phyloP scores from a whole-genome alignment of 1,140 invertebrate species.

The Caenorhabditis tropicalis region DNA sequence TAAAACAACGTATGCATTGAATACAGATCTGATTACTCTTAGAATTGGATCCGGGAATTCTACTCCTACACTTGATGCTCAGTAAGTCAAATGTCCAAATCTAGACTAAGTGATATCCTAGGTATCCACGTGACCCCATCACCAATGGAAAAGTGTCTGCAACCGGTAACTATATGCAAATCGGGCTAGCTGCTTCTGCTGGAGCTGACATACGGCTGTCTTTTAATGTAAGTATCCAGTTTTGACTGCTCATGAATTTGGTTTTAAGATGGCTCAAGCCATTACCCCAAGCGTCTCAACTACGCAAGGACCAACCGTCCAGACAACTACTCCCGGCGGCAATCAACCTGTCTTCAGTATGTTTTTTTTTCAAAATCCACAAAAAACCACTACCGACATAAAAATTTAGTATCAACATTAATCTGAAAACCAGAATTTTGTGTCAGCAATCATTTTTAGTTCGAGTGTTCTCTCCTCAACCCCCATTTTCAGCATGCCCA shows the following conservation, averaged over 20 bases:
- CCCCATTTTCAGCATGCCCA: neutral
- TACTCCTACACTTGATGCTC: neutral
- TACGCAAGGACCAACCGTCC: no score
- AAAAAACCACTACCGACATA: no score
- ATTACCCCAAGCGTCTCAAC: no score
- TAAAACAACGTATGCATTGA: neutral
- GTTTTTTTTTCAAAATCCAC: no score
- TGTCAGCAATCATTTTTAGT: no score
- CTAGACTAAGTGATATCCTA: neutral
- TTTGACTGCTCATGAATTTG: no score
- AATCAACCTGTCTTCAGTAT: no score
- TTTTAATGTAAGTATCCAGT: neutral
- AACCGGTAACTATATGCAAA: neutral
- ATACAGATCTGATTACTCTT: neutral
- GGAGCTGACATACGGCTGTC: neutral
- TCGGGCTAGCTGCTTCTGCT: neutral
- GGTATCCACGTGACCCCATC: neutral
- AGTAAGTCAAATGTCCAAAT: neutral
- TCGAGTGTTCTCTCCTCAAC: no score
- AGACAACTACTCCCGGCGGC: no score
- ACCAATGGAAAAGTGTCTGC: neutral
- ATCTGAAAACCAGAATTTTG: no score
- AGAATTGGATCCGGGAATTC: neutral
- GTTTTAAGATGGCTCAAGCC: no score
- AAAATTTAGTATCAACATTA: no score